Conservation (phyloP, 1,140 invertebrate genomes). For the Orchesella cincta region DNA sequence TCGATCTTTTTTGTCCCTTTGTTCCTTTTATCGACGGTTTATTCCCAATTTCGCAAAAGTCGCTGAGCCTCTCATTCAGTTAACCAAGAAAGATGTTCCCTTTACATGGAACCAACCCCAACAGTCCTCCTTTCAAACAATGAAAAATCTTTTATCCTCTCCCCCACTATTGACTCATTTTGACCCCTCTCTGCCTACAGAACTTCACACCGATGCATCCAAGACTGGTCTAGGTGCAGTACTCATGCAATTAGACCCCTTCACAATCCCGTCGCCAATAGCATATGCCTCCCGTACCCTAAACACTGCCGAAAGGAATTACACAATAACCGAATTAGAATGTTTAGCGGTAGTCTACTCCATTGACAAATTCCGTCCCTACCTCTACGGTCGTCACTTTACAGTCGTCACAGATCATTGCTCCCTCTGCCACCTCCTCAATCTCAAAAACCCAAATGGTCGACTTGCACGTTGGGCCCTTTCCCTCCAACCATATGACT, state of each 20-base stretch:
- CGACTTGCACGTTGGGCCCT: conserved; percentile 28
- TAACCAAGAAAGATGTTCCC: conserved; percentile 49
- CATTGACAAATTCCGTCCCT: conserved; percentile 31
- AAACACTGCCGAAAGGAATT: conserved; percentile 53
- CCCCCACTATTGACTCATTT: conserved; percentile 47
- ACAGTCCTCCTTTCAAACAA: conserved; percentile 49
- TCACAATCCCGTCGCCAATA: conserved; percentile 53
- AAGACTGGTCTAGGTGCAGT: conserved; percentile 58
- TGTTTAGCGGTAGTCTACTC: conserved; percentile 53
- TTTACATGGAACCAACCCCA: conserved; percentile 51
- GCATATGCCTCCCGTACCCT: conserved; percentile 57
- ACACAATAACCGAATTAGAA: conserved; percentile 53
- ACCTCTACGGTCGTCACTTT: conserved; percentile 23
- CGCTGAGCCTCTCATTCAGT: conserved; percentile 48
- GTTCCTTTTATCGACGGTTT: conserved; percentile 55
- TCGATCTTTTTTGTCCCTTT: conserved; percentile 51
- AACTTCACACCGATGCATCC: conserved; percentile 59
- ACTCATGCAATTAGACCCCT: conserved; percentile 58
- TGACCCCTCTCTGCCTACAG: conserved; percentile 47
- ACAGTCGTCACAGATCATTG: conserved; percentile 27
- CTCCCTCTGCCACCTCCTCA: neutral
- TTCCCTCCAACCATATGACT: conserved; percentile 20
- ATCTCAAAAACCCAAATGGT: conserved; percentile 13
- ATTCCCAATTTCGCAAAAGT: conserved; percentile 54
- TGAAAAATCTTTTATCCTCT: conserved; percentile 52